Evolutionary conservation across 1,140 invertebrate species (phyloP), one percentile per base, ranked within the genome.

Genomic region (Drosophila biarmipes): DNA sequence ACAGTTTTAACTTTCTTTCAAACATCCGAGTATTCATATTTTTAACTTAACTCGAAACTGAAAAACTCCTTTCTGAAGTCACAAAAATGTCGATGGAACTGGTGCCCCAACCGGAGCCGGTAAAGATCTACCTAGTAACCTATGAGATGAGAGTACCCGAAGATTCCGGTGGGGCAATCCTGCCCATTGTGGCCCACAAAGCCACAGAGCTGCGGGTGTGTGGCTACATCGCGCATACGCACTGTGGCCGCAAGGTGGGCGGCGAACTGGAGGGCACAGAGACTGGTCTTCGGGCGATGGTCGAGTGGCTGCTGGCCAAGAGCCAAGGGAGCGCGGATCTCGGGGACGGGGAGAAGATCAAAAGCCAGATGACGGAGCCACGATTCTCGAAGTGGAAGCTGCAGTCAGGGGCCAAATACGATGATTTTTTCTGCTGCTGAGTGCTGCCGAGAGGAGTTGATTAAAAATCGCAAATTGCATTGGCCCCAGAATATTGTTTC

Each of bases 341-440:
- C 29, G 12, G 43, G 52, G 24, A 17, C 21, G 48, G 12, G 27
- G 35, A 27, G 37, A 56, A 56, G 40, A 29, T 40, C 34, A 69
- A 15, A 24, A 49, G 45, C 21, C 19, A 58, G 59, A 62, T 67
- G 45, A 38, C 29, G 12, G 17, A 54, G 58, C 61, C 61, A 38
- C 45, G 55, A 11, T 76, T 77, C 35, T 55, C 42, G 6, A 31
- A 54, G 1, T 69, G 64, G 42, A 69, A 62, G 49, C 38, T 67
- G 24, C 62, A 69, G 15, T 21, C 55, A 48, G 49, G 54, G 61
- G 34, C 68, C 31, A 80, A 77, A 52, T 86, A 74, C 49, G 49
- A 56, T 40, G 69, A 76, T 48, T 82, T 82, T 66, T 82, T 87
- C 21, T 87, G 57, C 40, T 86, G 82, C 37, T 86, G 45, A 46